Evolutionary conservation across 2,797 vertebrate species (phyloP).

Genomic region (Pipistrellus nathusii): DNA sequence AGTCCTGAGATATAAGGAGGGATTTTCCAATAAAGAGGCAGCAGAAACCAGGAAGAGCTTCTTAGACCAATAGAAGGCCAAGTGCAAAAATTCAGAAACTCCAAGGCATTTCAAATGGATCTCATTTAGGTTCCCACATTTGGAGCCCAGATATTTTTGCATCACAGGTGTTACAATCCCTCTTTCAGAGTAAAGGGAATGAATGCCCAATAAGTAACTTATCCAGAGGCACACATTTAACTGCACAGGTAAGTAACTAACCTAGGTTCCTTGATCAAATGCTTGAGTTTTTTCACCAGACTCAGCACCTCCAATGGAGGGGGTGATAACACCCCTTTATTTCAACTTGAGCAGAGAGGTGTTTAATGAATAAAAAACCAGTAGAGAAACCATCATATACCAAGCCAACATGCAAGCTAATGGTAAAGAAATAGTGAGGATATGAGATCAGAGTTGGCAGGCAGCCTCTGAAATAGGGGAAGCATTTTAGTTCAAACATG

Average conservation of each 20-base stretch:
- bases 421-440: slow-evolving; percentile 15
- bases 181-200: neutral
- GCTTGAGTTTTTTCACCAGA: neutral
- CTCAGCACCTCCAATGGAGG: neutral
- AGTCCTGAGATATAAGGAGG: neutral
- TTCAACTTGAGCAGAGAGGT: neutral
- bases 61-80: neutral
- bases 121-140: neutral
- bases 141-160: neutral
- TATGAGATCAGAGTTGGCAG: slow-evolving; percentile 71
- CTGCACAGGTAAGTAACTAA: neutral
- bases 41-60: neutral
- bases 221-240: neutral
- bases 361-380: slow-evolving; percentile 32
- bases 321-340: neutral
- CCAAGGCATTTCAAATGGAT: neutral
- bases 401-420: neutral
- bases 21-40: neutral
- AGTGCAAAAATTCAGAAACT: neutral
- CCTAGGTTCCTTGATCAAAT: neutral
- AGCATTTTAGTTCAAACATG: slow-evolving; percentile 64
- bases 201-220: neutral
- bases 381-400: slow-evolving; percentile 13
- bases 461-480: slow-evolving; percentile 36
- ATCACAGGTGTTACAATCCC: neutral